Conservation (phyloP, 2,888 invertebrate species). For the Corbicula japonica region DNA sequence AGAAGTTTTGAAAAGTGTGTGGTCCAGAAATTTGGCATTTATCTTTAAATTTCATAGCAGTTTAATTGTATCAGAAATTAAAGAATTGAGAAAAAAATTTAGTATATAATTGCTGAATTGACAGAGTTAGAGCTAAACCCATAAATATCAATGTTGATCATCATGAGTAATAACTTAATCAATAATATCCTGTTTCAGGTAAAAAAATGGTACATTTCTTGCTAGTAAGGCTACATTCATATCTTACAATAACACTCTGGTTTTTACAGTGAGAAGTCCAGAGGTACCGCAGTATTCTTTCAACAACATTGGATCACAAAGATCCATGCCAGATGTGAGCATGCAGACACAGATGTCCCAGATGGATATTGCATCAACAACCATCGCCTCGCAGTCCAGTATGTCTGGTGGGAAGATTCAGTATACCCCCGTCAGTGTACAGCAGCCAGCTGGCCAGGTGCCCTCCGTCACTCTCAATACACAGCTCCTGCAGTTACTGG, state of each 20-base stretch:
- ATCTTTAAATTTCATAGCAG: too few species aligned
- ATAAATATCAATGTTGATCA: too few species aligned
- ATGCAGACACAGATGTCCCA: slow-evolving; percentile 32
- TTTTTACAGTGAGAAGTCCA: slow-evolving; percentile 44
- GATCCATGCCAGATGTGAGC: slow-evolving; percentile 13
- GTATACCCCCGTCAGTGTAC: slow-evolving; percentile 43
- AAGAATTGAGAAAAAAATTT: too few species aligned
- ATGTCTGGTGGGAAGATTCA: slow-evolving; percentile 63
- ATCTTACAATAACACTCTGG: not conserved
- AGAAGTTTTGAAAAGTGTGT: too few species aligned
- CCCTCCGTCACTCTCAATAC: slow-evolving; percentile 43
- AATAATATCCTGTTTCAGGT: too few species aligned
- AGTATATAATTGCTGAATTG: too few species aligned
- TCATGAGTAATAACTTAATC: too few species aligned
- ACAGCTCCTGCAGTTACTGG: slow-evolving; percentile 44
- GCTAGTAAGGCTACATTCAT: not conserved
- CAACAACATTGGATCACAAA: slow-evolving; percentile 59
- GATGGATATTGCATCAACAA: slow-evolving; percentile 46
- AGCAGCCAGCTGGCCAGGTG: slow-evolving; percentile 27
- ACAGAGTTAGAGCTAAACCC: too few species aligned
- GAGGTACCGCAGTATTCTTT: slow-evolving; percentile 67
- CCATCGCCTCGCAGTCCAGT: slow-evolving; percentile 46
- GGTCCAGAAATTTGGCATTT: too few species aligned
- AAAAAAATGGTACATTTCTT: too few species aligned
- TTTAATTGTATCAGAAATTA: too few species aligned